Evolutionary conservation across 2,113 vertebrate species (phyloP).

Genomic region (Megaceryle maxima): DNA sequence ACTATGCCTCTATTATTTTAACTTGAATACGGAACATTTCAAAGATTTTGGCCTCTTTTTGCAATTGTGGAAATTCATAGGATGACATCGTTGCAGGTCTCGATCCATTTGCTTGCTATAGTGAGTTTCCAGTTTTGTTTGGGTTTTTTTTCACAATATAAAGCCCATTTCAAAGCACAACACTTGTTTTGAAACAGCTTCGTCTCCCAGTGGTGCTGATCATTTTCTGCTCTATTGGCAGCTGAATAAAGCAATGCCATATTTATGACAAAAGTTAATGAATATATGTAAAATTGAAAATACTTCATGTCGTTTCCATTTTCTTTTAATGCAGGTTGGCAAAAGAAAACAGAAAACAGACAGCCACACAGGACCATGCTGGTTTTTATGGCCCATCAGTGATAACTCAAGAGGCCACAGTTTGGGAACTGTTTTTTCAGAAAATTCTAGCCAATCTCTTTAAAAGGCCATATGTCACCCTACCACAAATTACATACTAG

Average conservation of each 20-base stretch:
- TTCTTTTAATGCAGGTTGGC: not conserved
- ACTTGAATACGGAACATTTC: not conserved
- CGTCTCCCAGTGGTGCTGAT: not conserved
- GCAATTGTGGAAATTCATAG: not conserved
- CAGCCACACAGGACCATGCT: not conserved
- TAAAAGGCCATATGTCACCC: not conserved
- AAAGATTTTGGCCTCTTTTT: slow-evolving; percentile 29
- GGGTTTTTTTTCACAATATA: not conserved
- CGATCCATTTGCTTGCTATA: not conserved
- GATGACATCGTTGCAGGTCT: not conserved
- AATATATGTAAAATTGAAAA: not conserved
- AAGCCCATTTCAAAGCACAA: not conserved
- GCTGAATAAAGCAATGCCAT: not conserved
- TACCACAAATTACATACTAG: not conserved
- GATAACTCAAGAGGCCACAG: not conserved
- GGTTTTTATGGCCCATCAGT: not conserved
- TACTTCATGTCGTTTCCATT: not conserved
- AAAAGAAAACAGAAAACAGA: not conserved
- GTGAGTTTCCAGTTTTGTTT: not conserved
- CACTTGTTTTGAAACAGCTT: not conserved
- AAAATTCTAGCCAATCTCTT: not conserved
- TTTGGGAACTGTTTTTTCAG: not conserved
- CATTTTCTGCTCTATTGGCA: not conserved
- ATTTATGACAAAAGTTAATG: not conserved
- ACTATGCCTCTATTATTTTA: slow-evolving; percentile 39